These are phyloP conservation scores for Todus mexicanus DNA, from an alignment of 2,797 vertebrate species.

Conservation along the genomic window DNA sequence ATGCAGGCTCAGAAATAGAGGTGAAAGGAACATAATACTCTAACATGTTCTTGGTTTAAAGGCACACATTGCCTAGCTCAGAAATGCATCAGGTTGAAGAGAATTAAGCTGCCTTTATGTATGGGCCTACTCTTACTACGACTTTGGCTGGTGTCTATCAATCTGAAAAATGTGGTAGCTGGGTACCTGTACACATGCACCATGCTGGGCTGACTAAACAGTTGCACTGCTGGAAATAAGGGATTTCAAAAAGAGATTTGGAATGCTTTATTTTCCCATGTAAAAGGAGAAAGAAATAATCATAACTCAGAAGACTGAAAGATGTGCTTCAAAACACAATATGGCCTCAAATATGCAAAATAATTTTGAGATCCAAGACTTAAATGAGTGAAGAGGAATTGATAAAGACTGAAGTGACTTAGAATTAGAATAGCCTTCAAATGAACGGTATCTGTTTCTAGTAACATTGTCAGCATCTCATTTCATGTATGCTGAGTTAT, in stretches of 20 bases:
- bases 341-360: not conserved
- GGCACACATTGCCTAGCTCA: not conserved
- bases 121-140: not conserved
- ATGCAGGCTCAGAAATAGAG: not conserved
- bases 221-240: not conserved
- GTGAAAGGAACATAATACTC: not conserved
- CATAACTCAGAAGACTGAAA: not conserved
- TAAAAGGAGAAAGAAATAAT: not conserved
- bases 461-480: not conserved
- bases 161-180: not conserved
- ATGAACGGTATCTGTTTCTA: not conserved
- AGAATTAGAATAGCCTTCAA: not conserved
- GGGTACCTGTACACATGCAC: not conserved
- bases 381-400: not conserved
- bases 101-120: not conserved
- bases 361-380: not conserved
- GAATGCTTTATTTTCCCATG: not conserved
- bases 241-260: not conserved
- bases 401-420: not conserved
- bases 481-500: not conserved
- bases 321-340: not conserved
- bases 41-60: not conserved
- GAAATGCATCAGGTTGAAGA: not conserved
- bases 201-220: not conserved
- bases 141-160: not conserved